phyloP scores from a whole-genome alignment of 1,140 invertebrate genomes.

The Drosophila malerkotliana region DNA sequence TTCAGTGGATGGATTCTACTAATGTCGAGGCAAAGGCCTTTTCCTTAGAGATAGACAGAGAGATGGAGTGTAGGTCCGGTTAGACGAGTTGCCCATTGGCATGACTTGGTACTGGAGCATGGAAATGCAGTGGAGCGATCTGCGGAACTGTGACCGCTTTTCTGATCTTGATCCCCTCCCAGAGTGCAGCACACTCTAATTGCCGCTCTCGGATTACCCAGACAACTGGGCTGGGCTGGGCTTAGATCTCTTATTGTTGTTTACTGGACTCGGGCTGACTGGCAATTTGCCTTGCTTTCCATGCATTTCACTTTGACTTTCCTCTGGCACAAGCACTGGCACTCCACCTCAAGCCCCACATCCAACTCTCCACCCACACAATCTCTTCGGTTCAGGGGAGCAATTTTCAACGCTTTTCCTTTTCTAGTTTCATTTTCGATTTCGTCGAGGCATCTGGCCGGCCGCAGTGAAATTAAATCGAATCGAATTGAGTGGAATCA shows the following conservation, averaged over 20 bases:
- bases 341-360: conserved; percentile 10
- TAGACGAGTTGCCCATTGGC: conserved; percentile 60
- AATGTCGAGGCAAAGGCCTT: conserved; percentile 32
- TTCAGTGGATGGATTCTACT: conserved; percentile 11
- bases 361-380: conserved; percentile 57
- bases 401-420: conserved; percentile 80
- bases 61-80: conserved; percentile 69
- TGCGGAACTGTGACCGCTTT: conserved; percentile 69
- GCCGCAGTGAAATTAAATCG: conserved; percentile 59
- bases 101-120: conserved; percentile 47
- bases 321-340: conserved; percentile 52
- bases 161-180: conserved; percentile 63
- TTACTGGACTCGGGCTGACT: conserved; percentile 37
- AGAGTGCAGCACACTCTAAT: conserved; percentile 41
- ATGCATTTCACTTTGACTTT: conserved; percentile 80
- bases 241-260: conserved; percentile 14
- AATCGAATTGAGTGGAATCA: conserved; percentile 61
- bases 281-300: conserved; percentile 76
- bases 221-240: conserved; percentile 30
- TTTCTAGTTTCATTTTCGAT: conserved; percentile 49
- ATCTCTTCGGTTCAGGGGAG: conserved; percentile 55
- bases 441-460: conserved; percentile 23
- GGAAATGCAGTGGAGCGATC: conserved; percentile 64
- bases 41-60: conserved; percentile 30
- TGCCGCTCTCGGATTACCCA: conserved; percentile 37